Evolutionary conservation across 2,113 vertebrate genomes (phyloP), one percentile per base, ranked within the genome.

Genomic region (Deroptyus accipitrinus): DNA sequence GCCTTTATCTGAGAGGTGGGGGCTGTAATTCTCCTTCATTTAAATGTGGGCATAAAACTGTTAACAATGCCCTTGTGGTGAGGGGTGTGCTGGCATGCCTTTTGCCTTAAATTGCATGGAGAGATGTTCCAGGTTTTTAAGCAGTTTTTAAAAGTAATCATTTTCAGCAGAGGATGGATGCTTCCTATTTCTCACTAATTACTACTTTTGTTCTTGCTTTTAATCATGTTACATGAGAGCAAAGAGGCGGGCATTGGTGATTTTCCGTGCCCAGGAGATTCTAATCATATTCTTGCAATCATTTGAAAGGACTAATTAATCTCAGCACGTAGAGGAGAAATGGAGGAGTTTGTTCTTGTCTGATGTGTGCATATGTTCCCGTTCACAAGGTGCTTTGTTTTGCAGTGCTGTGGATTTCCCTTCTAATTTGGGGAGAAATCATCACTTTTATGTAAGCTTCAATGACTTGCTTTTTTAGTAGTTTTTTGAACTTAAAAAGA

Each of bases 151-250:
- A 79, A 96, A 86, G n/a, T 31, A 30, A 19, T 61, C 0, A 9
- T 83, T 94, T 90, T 51, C 48, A 75, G 68, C 23, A 70, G 54
- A 0, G 9, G 75, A 54, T 79, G 27, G 72, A 30, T 90, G 51
- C 25, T 93, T 80, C 64, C 31, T 75, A 17, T 92, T 92, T 93
- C 64, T 86, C 52, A 8, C 55, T 86, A 93, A 90, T 92, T 94
- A 39, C 51, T 77, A 3, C 64, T 78, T 46, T 55, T 74, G 46
- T 92, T 86, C 61, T 78, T 67, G 17, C 19, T 83, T 76, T 66
- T 72, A 81, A 61, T 64, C 9, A 0, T 3, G 10, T 70, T 73
- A 17, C 0, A 1, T 9, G 25, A 83, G 83, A 89, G 70, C 41
- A 73, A 51, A 82, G 91, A 62, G 41, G 52, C 27, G 48, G 79